These are phyloP conservation scores for Drosophila nigromelanica DNA, from an alignment of 1,140 invertebrate genomes.

Conservation along the genomic window DNA sequence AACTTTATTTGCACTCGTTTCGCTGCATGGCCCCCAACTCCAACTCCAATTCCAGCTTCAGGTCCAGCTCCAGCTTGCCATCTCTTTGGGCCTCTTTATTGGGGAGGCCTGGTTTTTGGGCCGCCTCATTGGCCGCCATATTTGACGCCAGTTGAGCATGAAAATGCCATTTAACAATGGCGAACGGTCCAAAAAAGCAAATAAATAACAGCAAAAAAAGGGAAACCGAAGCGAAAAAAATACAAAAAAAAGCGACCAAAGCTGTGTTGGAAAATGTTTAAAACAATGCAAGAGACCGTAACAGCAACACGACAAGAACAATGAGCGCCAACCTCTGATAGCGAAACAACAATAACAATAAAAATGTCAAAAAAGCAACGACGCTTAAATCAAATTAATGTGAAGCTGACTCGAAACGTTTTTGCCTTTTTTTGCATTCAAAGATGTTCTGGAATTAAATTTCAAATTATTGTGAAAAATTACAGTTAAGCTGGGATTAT, in stretches of 20 bases:
- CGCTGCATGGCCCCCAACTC: not conserved
- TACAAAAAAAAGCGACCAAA: conserved; percentile 30
- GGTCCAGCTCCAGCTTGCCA: not conserved
- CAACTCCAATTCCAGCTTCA: not conserved
- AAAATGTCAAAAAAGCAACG: conserved; percentile 55
- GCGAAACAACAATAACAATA: conserved; percentile 56
- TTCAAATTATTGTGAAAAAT: conserved; percentile 1
- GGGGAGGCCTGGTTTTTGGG: conserved; percentile 20
- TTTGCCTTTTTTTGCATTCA: conserved; percentile 4
- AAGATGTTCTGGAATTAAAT: conserved; percentile 30
- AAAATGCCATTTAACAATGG: conserved; percentile 80
- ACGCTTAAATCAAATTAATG: conserved; percentile 58
- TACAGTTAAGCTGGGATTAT: not conserved
- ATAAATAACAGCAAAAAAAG: conserved; percentile 72
- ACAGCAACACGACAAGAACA: conserved; percentile 45
- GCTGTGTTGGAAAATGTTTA: conserved; percentile 71
- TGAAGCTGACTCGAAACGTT: conserved; percentile 31
- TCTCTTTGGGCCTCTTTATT: not conserved
- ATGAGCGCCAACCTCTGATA: conserved; percentile 50
- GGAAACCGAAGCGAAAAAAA: conserved; percentile 22
- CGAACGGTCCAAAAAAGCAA: conserved; percentile 39
- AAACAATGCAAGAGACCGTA: conserved; percentile 67
- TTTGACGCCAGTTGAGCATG: conserved; percentile 81
- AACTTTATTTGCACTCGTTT: conserved; percentile 54
- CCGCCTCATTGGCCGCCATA: conserved; percentile 63